Evolutionary conservation across 35 echinoderm and acorn worm genomes (phyloP).

Genomic region (Ophioderma brevispina): DNA sequence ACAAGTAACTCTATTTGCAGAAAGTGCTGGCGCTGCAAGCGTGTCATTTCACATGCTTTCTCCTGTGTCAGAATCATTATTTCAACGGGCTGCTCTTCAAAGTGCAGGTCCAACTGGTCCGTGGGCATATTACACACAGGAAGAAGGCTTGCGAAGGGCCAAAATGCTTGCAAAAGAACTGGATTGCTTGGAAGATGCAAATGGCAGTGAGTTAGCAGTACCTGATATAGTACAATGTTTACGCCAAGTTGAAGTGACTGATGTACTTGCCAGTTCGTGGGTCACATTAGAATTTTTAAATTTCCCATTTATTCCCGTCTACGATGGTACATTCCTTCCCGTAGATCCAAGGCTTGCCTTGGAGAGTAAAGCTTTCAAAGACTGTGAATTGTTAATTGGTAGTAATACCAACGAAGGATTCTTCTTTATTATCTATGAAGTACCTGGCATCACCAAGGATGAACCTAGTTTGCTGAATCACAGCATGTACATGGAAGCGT

Average conservation of each 20-base stretch:
- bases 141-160: slow-evolving; percentile 64
- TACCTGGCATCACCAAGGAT: slow-evolving; percentile 51
- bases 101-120: slow-evolving; percentile 63
- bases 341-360: slow-evolving; percentile 61
- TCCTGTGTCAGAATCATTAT: slow-evolving; percentile 52
- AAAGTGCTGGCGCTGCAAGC: slow-evolving; percentile 94
- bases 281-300: slow-evolving; percentile 49
- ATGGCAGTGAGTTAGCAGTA: slow-evolving; percentile 29
- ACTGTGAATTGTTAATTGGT: slow-evolving; percentile 73
- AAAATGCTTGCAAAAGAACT: slow-evolving; percentile 48
- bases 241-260: slow-evolving; percentile 16
- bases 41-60: slow-evolving; percentile 80
- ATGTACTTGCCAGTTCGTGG: slow-evolving; percentile 61
- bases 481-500: slow-evolving; percentile 27
- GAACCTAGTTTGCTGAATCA: slow-evolving; percentile 43
- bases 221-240: slow-evolving; percentile 61
- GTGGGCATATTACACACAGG: slow-evolving; percentile 64
- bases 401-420: slow-evolving; percentile 82
- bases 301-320: slow-evolving; percentile 85
- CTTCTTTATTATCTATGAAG: slow-evolving; percentile 86
- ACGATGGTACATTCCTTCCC: slow-evolving; percentile 86
- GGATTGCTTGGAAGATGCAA: slow-evolving; percentile 57
- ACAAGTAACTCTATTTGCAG: slow-evolving; percentile 80
- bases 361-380: slow-evolving; percentile 51
- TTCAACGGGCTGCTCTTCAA: slow-evolving; percentile 81